Evolutionary conservation across 2,888 invertebrate species (phyloP).

Genomic region (Polyommatus icarus): DNA sequence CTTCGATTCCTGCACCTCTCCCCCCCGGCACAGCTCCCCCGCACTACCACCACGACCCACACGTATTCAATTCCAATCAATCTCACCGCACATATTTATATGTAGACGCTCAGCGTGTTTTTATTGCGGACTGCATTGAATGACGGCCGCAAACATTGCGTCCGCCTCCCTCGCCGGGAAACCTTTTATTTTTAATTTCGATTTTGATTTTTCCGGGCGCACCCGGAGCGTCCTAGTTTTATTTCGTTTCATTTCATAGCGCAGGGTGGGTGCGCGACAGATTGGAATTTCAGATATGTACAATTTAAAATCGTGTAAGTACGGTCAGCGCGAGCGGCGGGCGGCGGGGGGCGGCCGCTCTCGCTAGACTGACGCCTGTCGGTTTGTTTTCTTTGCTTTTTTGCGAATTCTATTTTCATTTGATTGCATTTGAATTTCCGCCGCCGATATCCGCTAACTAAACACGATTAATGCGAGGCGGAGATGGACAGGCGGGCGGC

Average conservation of each 20-base stretch:
- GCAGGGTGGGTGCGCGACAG: slow-evolving; percentile 78
- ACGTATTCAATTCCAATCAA: slow-evolving; percentile 81
- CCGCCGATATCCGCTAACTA: slow-evolving; percentile 81
- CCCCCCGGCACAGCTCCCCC: slow-evolving; percentile 38
- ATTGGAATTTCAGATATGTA: slow-evolving; percentile 81
- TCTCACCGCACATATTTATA: slow-evolving; percentile 76
- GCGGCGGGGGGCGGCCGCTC: slow-evolving; percentile 51
- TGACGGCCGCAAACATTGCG: slow-evolving; percentile 79
- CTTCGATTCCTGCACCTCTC: slow-evolving; percentile 67
- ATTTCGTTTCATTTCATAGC: slow-evolving; percentile 81
- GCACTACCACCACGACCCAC: slow-evolving; percentile 48
- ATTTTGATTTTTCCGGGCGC: slow-evolving; percentile 78
- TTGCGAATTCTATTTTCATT: slow-evolving; percentile 80
- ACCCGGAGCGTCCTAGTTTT: slow-evolving; percentile 73
- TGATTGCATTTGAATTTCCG: slow-evolving; percentile 81
- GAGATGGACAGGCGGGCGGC: slow-evolving; percentile 73
- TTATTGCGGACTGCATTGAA: slow-evolving; percentile 78
- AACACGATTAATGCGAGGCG: slow-evolving; percentile 80
- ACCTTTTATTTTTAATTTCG: slow-evolving; percentile 79
- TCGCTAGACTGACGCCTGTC: slow-evolving; percentile 80
- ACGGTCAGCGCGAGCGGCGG: slow-evolving; percentile 62
- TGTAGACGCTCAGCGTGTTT: slow-evolving; percentile 72
- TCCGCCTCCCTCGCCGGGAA: slow-evolving; percentile 71
- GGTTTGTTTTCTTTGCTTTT: slow-evolving; percentile 79
- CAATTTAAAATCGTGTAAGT: slow-evolving; percentile 81